A percentile compares a stretch with the other conserved stretches of the same genome.
Evolutionary conservation across 53 echinoderm and acorn worm species (phyloP).

Genomic region (Crossaster papposus): DNA sequence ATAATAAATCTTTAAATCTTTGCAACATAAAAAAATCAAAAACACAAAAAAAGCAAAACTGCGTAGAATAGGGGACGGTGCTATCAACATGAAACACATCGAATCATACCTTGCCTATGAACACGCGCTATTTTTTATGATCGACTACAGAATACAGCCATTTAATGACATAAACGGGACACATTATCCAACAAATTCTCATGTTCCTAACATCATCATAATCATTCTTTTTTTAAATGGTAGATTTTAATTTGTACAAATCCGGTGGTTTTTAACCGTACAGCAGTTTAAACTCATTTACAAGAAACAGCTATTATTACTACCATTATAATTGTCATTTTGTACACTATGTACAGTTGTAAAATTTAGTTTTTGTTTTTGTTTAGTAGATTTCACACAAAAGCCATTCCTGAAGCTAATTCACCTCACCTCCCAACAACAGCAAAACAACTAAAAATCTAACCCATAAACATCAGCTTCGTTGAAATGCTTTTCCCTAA

Average conservation of each 20-base stretch:
- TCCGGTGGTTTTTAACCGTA: constrained; percentile 57
- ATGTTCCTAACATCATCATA: constrained; percentile 9
- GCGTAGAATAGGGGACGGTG: neutral
- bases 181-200: constrained; percentile 5
- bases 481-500: neutral
- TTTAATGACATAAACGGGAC: constrained; percentile 46
- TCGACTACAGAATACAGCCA: constrained; percentile 52
- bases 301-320: constrained; percentile 29
- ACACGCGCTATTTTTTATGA: constrained; percentile 23
- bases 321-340: constrained; percentile 15
- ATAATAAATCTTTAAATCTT: no score
- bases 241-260: constrained; percentile 50
- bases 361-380: no score
- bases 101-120: constrained; percentile 14
- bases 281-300: constrained; percentile 32
- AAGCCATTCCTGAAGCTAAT: constrained; percentile 12
- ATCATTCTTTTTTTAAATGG: constrained; percentile 32
- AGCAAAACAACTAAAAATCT: neutral
- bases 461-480: neutral
- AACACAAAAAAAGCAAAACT: constrained; percentile 9
- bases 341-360: constrained; percentile 51
- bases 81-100: constrained; percentile 19
- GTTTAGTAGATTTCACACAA: constrained; percentile 42
- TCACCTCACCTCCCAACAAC: neutral
- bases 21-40: neutral